Base-by-base conservation (phyloP, 64 coral and sea anemone genomes). In the Pachyseris speciosa region DNA sequence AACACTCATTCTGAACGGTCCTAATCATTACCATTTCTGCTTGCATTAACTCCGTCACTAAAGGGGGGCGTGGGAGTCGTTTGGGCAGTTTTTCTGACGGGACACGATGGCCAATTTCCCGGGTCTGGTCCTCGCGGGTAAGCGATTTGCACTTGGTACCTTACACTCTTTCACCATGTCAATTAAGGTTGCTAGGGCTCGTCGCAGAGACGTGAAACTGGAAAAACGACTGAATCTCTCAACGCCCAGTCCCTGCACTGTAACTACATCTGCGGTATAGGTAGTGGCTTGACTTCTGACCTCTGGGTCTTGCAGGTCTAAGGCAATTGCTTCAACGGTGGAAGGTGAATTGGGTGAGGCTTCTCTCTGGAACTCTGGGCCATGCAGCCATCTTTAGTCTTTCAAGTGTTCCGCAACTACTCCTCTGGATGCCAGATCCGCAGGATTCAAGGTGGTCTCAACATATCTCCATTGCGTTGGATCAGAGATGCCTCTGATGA, bases 391-490 rank as follows among this genome's bases (percentile, higher is more conserved):
- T 0, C 5, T 4, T 0, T 83, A 86, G 10, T 30, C 34, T 13
- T 28, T 22, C 37, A 92, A 37, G 11, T 75, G 20, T 6, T n/a
- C 15, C 3, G 83, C 28, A 12, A 16, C 19, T 4, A 80, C 2
- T 34, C 74, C 60, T 22, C 91, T n/a, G 1, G 91, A 87, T 83
- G 80, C 90, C 0, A 67, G 52, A 15, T 92, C 90, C 1, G 70
- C 90, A 0, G 81, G 81, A 11, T 92, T 92, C 3, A 0, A 10
- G n/a, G 9, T 36, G 8, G 31, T 74, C 28, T 92, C 90, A 0
- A 92, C 20, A 80, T 92, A 85, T 25, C 55, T 75, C 80, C 90
- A 92, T 41, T 92, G 90, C 9, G 6, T 24, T 3, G 90, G 90
- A 12, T 25, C 15, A 19, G 70, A 42, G 8, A 19, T 13, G 7